Evolutionary conservation across 2,888 invertebrate genomes (phyloP).

Genomic region (Mamestra brassicae): DNA sequence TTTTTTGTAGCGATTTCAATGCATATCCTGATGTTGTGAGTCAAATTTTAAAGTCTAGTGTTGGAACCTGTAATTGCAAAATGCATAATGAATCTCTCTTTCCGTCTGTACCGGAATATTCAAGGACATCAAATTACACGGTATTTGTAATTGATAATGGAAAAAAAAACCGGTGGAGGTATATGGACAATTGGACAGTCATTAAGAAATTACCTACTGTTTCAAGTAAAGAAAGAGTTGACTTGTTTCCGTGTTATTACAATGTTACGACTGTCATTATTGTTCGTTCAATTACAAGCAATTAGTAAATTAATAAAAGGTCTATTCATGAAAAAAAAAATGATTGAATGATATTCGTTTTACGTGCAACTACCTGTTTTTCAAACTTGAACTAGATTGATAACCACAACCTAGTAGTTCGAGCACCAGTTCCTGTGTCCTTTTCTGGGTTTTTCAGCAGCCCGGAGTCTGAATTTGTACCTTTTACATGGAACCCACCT

Average conservation of each 20-base stretch:
- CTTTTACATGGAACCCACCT: no score
- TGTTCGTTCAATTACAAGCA: neutral
- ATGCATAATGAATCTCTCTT: neutral
- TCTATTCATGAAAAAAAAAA: neutral
- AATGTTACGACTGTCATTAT: neutral
- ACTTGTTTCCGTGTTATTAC: slow-evolving; percentile 12
- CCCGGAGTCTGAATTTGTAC: no score
- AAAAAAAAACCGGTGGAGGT: neutral
- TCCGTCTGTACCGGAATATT: neutral
- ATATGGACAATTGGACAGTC: neutral
- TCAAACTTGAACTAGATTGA: no score
- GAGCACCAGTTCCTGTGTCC: no score
- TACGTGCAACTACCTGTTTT: no score
- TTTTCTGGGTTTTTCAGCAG: no score
- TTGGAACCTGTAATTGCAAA: slow-evolving; percentile 12
- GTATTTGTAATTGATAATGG: slow-evolving; percentile 1
- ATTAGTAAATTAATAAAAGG: neutral
- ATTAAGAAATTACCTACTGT: slow-evolving; percentile 3
- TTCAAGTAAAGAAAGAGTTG: slow-evolving; percentile 16
- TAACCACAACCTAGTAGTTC: no score
- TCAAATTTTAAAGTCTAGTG: slow-evolving; percentile 41
- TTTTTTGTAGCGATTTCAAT: slow-evolving; percentile 55
- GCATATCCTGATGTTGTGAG: slow-evolving; percentile 54
- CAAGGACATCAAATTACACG: slow-evolving; percentile 14
- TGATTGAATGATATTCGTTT: neutral